phyloP scores from a whole-genome alignment of 2,113 vertebrate species.

The Rousettus leschenaultii region DNA sequence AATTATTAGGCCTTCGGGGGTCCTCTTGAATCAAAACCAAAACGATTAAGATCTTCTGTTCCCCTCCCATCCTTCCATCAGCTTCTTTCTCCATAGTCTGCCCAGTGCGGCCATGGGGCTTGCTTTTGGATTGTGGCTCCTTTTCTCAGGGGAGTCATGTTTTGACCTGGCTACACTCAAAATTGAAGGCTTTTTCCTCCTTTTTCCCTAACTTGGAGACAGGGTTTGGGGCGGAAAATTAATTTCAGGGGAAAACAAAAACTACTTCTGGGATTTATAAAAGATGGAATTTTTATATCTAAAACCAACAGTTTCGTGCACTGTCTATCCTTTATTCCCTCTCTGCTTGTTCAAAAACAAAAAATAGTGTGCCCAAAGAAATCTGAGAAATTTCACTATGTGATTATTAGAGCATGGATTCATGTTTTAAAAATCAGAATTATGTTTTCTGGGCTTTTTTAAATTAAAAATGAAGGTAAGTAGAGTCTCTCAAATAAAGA shows the following conservation, averaged over 20 bases:
- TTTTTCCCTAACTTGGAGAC: background rate
- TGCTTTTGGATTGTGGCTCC: background rate
- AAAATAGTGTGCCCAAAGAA: background rate
- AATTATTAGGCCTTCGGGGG: background rate
- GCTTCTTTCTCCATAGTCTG: background rate
- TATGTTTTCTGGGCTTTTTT: background rate
- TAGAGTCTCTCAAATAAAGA: background rate
- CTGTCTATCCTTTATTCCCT: background rate
- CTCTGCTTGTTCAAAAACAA: background rate
- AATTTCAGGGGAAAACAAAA: background rate
- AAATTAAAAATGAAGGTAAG: background rate
- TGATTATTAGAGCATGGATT: background rate
- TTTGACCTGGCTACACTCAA: background rate
- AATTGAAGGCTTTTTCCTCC: background rate
- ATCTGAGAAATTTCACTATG: background rate
- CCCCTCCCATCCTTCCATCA: background rate
- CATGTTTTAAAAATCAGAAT: background rate
- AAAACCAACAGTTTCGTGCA: background rate
- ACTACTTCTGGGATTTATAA: background rate
- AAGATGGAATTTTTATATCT: background rate
- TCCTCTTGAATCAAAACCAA: background rate
- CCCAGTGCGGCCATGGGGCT: fast-evolving
- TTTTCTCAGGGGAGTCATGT: background rate
- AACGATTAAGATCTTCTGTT: background rate
- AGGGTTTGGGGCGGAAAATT: background rate